phyloP scores from a whole-genome alignment of 2,888 invertebrate genomes.

The Callinectes sapidus region DNA sequence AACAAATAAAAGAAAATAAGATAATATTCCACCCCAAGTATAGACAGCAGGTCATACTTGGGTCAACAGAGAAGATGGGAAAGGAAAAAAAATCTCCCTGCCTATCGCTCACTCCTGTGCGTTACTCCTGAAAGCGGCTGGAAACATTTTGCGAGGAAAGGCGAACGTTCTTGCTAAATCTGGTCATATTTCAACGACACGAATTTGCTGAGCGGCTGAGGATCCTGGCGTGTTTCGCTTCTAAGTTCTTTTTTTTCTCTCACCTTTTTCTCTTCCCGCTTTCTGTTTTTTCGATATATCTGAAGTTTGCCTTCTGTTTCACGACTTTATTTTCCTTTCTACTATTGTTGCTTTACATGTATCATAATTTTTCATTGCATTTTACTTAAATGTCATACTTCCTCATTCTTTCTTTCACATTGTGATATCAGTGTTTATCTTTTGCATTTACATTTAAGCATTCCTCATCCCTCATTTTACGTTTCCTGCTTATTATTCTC shows the following conservation, averaged over 20 bases:
- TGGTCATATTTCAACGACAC: constrained; percentile 16
- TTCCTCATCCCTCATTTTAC: too few relatives aligned
- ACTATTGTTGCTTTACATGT: too few relatives aligned
- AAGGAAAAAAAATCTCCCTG: not conserved
- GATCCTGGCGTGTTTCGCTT: constrained; percentile 10
- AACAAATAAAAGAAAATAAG: not conserved
- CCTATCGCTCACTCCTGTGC: not conserved
- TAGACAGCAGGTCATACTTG: not conserved
- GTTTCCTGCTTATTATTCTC: too few relatives aligned
- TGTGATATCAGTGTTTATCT: not conserved
- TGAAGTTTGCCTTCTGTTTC: not conserved
- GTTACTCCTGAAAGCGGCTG: not conserved
- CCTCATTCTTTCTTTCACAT: not conserved
- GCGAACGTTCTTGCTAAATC: constrained; percentile 21
- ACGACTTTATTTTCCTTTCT: not conserved
- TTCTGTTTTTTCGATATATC: not conserved
- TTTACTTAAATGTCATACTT: not conserved
- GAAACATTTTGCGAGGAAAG: not conserved
- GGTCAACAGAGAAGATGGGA: not conserved
- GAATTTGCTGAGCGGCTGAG: constrained; percentile 21
- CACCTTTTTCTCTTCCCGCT: not conserved
- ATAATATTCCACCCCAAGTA: not conserved
- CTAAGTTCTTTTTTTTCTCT: not conserved
- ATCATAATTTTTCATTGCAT: too few relatives aligned
- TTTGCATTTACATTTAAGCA: too few relatives aligned